phyloP scores from a whole-genome alignment of 2,797 vertebrate genomes.

The Bradypus variegatus region DNA sequence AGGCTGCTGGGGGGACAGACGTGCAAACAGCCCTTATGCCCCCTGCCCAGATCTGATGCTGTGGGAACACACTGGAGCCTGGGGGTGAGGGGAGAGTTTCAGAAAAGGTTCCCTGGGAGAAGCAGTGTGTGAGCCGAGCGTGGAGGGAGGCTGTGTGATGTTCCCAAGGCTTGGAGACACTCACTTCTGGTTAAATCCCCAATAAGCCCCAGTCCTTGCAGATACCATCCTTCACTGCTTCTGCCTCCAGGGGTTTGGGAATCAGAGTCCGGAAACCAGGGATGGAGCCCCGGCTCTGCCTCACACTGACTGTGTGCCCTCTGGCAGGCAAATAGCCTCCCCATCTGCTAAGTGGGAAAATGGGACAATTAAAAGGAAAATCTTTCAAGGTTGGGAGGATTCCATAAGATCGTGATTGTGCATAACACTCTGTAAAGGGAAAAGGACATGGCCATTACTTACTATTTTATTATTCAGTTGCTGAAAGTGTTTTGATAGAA shows the following conservation, averaged over 20 bases:
- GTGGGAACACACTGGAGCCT: neutral
- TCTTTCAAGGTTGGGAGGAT: neutral
- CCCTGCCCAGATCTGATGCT: neutral
- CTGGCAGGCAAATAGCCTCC: neutral
- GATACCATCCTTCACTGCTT: neutral
- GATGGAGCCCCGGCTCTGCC: neutral
- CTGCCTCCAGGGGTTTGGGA: neutral
- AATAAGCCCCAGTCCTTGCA: neutral
- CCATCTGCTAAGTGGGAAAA: neutral
- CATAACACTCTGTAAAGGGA: neutral
- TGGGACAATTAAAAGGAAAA: neutral
- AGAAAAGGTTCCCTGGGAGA: neutral
- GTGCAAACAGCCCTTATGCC: neutral
- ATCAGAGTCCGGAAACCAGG: neutral
- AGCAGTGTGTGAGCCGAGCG: neutral
- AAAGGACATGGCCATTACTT: rapidly evolving
- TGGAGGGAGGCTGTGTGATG: neutral
- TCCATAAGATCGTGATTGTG: neutral
- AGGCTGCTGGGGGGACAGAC: neutral
- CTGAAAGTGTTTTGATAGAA: neutral
- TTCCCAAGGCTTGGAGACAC: neutral
- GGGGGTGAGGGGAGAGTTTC: neutral
- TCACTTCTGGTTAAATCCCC: neutral
- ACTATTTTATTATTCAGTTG: neutral
- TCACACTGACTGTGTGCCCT: rapidly evolving